phyloP scores from a whole-genome alignment of 2,888 invertebrate species.

The Cancer borealis region DNA sequence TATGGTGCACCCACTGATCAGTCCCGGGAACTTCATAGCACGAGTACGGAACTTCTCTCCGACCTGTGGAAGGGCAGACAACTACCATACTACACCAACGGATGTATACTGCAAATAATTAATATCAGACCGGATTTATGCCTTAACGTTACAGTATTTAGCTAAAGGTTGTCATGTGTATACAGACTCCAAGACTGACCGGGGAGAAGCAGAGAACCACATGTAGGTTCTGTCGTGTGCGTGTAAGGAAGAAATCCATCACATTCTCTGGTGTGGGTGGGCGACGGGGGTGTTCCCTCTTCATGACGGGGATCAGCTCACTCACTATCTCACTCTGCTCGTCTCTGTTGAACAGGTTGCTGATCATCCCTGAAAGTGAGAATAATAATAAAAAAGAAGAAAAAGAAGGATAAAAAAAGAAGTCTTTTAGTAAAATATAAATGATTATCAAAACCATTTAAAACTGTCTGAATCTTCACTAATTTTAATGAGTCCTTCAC shows the following conservation, averaged over 20 bases:
- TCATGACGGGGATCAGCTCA: constrained; percentile 95
- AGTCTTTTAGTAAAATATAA: neutral
- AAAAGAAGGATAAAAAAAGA: no score
- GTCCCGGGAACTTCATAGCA: constrained; percentile 94
- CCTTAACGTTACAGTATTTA: neutral
- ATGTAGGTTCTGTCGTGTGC: constrained; percentile 95
- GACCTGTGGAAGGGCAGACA: constrained; percentile 83
- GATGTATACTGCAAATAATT: neutral
- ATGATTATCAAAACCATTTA: neutral
- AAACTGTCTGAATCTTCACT: neutral
- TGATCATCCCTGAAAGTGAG: constrained; percentile 86
- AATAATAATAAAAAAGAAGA: neutral
- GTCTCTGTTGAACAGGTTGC: constrained; percentile 96
- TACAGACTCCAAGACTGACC: constrained; percentile 82
- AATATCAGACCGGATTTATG: neutral
- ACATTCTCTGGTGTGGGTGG: constrained; percentile 93
- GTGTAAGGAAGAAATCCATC: constrained; percentile 95
- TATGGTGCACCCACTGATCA: constrained; percentile 98
- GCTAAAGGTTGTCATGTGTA: neutral
- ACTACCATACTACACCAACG: neutral
- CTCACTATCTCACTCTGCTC: constrained; percentile 96
- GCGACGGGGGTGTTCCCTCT: constrained; percentile 94
- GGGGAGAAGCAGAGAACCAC: constrained; percentile 98
- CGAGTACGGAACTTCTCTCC: constrained; percentile 97
- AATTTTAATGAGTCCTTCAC: neutral